Evolutionary conservation across 2,888 invertebrate genomes (phyloP).

Genomic region (Tridacna crocea): DNA sequence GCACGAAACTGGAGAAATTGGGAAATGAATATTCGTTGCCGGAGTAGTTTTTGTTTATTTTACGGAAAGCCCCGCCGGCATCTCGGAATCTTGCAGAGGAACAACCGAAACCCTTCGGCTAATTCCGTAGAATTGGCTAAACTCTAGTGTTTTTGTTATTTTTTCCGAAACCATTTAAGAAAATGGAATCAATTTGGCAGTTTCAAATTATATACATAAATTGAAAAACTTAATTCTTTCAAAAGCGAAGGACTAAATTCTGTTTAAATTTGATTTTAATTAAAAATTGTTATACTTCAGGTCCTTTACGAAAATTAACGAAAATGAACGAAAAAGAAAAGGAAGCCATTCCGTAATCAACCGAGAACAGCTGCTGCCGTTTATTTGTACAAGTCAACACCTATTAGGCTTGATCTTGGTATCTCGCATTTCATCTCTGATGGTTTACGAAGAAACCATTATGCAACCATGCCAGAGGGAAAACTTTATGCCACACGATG

Average conservation of each 20-base stretch:
- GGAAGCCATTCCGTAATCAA: conserved; percentile 10
- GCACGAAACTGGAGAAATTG: conserved; percentile 12
- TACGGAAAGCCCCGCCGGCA: conserved; percentile 16
- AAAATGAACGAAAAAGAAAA: neutral
- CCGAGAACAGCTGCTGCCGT: conserved; percentile 27
- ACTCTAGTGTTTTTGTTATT: neutral
- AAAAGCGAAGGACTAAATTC: too few relatives aligned
- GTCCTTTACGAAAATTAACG: neutral
- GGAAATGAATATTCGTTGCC: neutral
- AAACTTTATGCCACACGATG: neutral
- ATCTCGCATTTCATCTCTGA: conserved; percentile 34
- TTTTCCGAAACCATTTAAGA: neutral
- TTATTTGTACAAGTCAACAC: conserved; percentile 55
- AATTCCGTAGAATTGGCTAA: too few relatives aligned
- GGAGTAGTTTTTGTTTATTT: conserved; percentile 21
- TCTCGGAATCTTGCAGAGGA: neutral
- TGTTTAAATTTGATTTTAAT: too few relatives aligned
- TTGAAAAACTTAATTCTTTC: too few relatives aligned
- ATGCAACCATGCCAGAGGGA: conserved; percentile 17
- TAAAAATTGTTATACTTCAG: neutral
- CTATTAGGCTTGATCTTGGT: conserved; percentile 34
- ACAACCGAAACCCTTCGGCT: neutral
- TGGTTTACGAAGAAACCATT: conserved; percentile 24
- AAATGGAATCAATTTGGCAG: neutral
- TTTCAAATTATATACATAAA: too few relatives aligned